Base-by-base conservation (phyloP, 2,797 vertebrate species). In the Tenualosa thibaudeaui region DNA sequence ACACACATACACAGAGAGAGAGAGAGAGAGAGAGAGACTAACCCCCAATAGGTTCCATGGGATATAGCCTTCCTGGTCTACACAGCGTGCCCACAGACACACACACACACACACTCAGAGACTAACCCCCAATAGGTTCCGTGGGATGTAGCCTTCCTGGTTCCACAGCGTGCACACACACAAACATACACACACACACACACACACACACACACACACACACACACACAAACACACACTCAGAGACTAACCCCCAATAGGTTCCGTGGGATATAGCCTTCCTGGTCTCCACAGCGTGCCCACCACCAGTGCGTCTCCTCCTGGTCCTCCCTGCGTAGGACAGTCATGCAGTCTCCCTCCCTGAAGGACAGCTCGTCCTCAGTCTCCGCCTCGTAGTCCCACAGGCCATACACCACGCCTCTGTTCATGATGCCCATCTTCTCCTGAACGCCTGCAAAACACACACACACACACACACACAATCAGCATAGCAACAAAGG, bases 341-440 rank as follows among this genome's bases (percentile, higher is more conserved):
- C 89, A 0, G 96, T 96, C 98, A 99, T 98, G 90, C 97, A 97
- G 91, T 99, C 98, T 0, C 97, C 98, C 89, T 98, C 98, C 26
- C 90, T 95, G 93, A 99, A 94, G 0, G 91, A 85, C 81, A 98
- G 94, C 89, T 99, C 98, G 0, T 99, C 98, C 0, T 95, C 92
- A 1, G 96, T 95, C 89, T 97, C 96, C 19, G 94, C 90, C 2
- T 93, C 92, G 1, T 97, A 98, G 89, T 99, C 97, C 98, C 98
- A 99, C 60, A 99, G 95, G 0, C 95, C 96, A 0, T 99, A 99
- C 81, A 99, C 97, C 89, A 99, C 95, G 0, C 97, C 97, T 88
- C 97, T 96, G 93, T 99, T 99, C 98, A 99, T 99, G 90, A 99
- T 98, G 49, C 98, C 98, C 98, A 99, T 99, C 90, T 99, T 99